phyloP scores from a whole-genome alignment of 2,888 invertebrate species.

The Chrysopilus asiliformis region DNA sequence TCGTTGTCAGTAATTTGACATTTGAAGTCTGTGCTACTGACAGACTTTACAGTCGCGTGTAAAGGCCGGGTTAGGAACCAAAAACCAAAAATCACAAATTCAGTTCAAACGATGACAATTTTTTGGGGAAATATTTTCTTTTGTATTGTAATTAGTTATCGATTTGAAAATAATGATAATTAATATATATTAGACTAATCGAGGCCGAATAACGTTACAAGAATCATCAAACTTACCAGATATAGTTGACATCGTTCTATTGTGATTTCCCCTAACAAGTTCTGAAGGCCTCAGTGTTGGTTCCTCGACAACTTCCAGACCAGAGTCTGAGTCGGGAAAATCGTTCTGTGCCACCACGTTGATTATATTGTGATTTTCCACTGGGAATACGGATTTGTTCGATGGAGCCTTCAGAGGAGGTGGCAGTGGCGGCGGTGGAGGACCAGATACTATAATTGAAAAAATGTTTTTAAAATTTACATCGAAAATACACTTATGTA shows the following conservation, averaged over 20 bases:
- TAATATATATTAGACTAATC: too few relatives aligned
- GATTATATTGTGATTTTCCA: slow-evolving; percentile 12
- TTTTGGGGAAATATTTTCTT: too few relatives aligned
- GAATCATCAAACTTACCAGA: slow-evolving; percentile 37
- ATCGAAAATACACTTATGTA: background rate
- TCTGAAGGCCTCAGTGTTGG: slow-evolving; percentile 54
- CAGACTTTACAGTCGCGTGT: too few relatives aligned
- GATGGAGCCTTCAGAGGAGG: slow-evolving; percentile 39
- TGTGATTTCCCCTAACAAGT: slow-evolving; percentile 44
- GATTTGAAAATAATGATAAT: too few relatives aligned
- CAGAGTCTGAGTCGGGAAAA: slow-evolving; percentile 31
- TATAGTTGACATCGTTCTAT: slow-evolving; percentile 42
- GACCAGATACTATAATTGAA: slow-evolving; percentile 34
- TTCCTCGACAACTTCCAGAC: slow-evolving; percentile 49
- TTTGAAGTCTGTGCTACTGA: too few relatives aligned
- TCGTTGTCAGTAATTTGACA: too few relatives aligned
- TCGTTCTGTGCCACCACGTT: slow-evolving; percentile 17
- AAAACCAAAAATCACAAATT: too few relatives aligned
- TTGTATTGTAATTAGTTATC: too few relatives aligned
- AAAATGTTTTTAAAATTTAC: background rate
- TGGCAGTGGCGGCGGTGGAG: slow-evolving; percentile 60
- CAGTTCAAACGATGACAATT: too few relatives aligned
- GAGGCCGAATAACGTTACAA: too few relatives aligned
- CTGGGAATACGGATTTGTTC: slow-evolving; percentile 4
- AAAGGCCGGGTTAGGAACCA: too few relatives aligned